These are phyloP conservation scores for Rhipidura dahli DNA, from an alignment of 2,113 vertebrate genomes.

Conservation along the genomic window DNA sequence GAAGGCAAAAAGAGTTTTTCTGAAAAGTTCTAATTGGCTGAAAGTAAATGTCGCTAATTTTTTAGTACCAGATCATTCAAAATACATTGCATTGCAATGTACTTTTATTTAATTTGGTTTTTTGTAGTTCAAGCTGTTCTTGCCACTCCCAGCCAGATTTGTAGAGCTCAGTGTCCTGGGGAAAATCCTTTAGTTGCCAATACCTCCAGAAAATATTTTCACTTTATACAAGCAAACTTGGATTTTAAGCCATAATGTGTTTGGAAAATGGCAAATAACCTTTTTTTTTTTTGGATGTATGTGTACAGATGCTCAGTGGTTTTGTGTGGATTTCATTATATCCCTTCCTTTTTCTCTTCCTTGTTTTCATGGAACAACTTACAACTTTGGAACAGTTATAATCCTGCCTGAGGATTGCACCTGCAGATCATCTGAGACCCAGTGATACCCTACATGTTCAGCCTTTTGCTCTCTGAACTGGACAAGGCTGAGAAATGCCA, in stretches of 20 bases:
- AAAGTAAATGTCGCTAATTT: background rate
- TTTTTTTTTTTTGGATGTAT: background rate
- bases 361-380: background rate
- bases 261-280: background rate
- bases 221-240: background rate
- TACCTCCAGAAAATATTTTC: background rate
- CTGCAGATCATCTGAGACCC: background rate
- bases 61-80: background rate
- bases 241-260: background rate
- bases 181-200: background rate
- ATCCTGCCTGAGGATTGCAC: background rate
- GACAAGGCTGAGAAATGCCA: background rate
- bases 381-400: background rate
- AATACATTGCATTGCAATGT: background rate
- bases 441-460: background rate
- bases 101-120: background rate
- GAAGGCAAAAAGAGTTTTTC: background rate
- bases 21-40: background rate
- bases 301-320: background rate
- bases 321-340: rapidly evolving
- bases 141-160: background rate
- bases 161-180: background rate
- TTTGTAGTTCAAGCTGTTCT: background rate
- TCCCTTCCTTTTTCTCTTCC: background rate
- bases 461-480: background rate